These are phyloP conservation scores for Cheumatopsyche charites DNA, from an alignment of 1,140 invertebrate genomes.

Conservation along the genomic window DNA sequence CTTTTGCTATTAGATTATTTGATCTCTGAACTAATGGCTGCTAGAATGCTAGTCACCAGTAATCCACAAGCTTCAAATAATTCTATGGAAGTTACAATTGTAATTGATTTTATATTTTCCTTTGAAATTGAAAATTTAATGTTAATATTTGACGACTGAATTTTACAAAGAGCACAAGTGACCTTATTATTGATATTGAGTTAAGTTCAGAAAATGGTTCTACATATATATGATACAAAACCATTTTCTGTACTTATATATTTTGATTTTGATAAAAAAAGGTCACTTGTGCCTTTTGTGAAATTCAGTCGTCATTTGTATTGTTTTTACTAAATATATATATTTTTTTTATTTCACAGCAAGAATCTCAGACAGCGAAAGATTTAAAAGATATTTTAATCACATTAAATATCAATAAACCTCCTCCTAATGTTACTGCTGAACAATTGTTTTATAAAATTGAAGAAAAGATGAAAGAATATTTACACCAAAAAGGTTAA, in stretches of 20 bases:
- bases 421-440: conserved; percentile 80
- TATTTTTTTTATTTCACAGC: conserved; percentile 58
- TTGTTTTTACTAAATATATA: background rate
- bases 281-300: too few species aligned
- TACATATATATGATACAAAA: too few species aligned
- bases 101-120: conserved; percentile 51
- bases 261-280: too few species aligned
- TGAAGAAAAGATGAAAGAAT: conserved; percentile 73
- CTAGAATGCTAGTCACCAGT: conserved; percentile 73
- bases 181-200: too few species aligned
- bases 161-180: too few species aligned
- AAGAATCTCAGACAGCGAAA: conserved; percentile 80
- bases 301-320: too few species aligned
- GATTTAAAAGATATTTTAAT: conserved; percentile 78
- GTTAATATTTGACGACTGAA: too few species aligned
- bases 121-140: background rate
- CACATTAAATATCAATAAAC: conserved; percentile 81
- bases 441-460: conserved; percentile 73
- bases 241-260: too few species aligned
- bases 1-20: conserved; percentile 80
- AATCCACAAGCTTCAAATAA: conserved; percentile 63
- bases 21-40: conserved; percentile 79
- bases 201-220: too few species aligned
- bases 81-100: conserved; percentile 63
- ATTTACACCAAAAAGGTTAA: conserved; percentile 68